Evolutionary conservation across 2,113 vertebrate genomes (phyloP), one percentile per base, ranked within the genome.

Genomic region (Oncorhynchus tshawytscha): DNA sequence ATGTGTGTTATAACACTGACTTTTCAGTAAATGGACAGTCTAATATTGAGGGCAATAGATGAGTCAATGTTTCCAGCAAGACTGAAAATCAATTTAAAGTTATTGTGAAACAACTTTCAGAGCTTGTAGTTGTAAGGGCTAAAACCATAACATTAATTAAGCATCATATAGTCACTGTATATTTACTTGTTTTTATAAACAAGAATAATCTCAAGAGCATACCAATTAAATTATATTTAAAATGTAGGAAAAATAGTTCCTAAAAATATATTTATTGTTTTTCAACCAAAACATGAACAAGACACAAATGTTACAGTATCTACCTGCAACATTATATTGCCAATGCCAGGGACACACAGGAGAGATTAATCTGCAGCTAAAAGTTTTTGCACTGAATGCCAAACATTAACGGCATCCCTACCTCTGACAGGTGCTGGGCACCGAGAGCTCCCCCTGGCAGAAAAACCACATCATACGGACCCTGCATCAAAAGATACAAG

Each of bases 391-490:
- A 45, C 12, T 45, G 39, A 45, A 45, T n/a, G 69, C n/a, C 22
- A 70, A 49, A 71, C 49, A 16, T 71, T 22, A 13, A 8, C 4
- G 34, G 8, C 25, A 25, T 57, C 39, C 74, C 87, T 94, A 99
- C 98, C 96, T 99, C 96, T 9, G 94, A 95, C 81, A 99, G 88
- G 86, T 97, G 95, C 79, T 98, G 95, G n/a, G 97, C 97, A 15
- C 97, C 98, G 74, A 96, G 92, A 74, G 95, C 95, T 13, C 98
- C 98, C 73, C 98, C 98, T 22, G 98, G 98, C 27, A 99, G 91
- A 67, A 99, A 92, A 51, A 99, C 94, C 0, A 97, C 97, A 72
- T 99, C 97, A 0, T 96, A 99, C 0, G 98, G 97, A 1, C 96
- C 96, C 97, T 99, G 81, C 48, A 75, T 16, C 76, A 45, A 78